A percentile compares a stretch with the other conserved stretches of the same genome.
Evolutionary conservation across 2,113 vertebrate species (phyloP).

Genomic region (Sander lucioperca): DNA sequence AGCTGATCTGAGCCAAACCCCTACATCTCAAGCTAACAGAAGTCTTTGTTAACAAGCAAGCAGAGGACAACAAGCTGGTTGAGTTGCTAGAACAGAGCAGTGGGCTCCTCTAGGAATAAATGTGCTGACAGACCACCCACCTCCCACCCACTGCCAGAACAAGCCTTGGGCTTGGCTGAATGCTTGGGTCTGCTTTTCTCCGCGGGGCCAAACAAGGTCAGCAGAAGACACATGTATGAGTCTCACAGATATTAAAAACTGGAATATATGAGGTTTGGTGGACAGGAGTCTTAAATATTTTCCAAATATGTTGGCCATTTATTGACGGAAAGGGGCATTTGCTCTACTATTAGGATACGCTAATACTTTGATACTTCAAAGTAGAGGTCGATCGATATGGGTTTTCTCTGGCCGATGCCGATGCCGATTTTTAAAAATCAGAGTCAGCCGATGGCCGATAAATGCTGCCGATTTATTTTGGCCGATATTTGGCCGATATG

Average conservation of each 20-base stretch:
- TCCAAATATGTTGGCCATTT: neutral
- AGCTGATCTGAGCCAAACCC: slow-evolving; percentile 33
- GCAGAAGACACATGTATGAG: slow-evolving; percentile 48
- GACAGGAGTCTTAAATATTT: slow-evolving; percentile 13
- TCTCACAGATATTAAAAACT: slow-evolving; percentile 52
- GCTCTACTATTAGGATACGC: neutral
- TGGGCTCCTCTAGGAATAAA: slow-evolving; percentile 70
- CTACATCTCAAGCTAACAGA: slow-evolving; percentile 41
- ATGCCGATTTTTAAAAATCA: too few species aligned
- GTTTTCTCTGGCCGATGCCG: too few species aligned
- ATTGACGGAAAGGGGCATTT: neutral
- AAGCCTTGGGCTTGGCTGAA: slow-evolving; percentile 65
- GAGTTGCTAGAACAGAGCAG: slow-evolving; percentile 56
- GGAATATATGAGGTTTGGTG: slow-evolving; percentile 26
- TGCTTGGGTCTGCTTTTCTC: slow-evolving; percentile 60
- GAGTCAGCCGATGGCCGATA: too few species aligned
- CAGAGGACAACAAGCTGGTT: slow-evolving; percentile 73
- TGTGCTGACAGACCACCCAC: slow-evolving; percentile 78
- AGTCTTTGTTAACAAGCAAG: slow-evolving; percentile 60
- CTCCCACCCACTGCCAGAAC: slow-evolving; percentile 71
- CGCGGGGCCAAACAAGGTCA: slow-evolving; percentile 65
- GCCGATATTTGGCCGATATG: too few species aligned
- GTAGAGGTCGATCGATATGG: too few species aligned
- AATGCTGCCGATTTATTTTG: too few species aligned
- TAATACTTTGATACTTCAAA: neutral